Percentiles rank a stretch among this genome's conserved stretches.
phyloP scores from a whole-genome alignment of 2,888 invertebrate species.

The Lamellibrachia satsuma region DNA sequence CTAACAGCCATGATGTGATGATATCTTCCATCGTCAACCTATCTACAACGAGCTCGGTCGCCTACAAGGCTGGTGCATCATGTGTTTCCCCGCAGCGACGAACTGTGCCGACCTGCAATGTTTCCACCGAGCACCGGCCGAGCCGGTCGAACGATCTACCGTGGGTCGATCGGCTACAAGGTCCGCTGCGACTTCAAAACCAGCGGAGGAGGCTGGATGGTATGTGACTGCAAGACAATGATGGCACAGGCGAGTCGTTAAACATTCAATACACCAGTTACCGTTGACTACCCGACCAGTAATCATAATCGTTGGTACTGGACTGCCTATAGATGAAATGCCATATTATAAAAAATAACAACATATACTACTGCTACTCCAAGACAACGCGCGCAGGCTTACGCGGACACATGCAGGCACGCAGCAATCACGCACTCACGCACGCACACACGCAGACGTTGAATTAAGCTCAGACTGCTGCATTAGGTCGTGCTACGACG shows the following conservation, averaged over 20 bases:
- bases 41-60: background rate
- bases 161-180: background rate
- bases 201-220: background rate
- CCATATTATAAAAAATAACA: background rate
- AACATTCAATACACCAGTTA: background rate
- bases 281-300: too few relatives aligned
- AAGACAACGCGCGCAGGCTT: too few relatives aligned
- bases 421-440: too few relatives aligned
- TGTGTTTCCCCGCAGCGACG: background rate
- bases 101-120: background rate
- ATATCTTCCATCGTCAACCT: background rate
- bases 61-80: background rate
- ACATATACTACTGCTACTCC: background rate
- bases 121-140: background rate
- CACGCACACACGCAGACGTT: background rate
- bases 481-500: background rate
- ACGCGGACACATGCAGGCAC: too few relatives aligned
- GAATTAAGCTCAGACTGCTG: background rate
- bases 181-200: background rate
- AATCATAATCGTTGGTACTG: too few relatives aligned
- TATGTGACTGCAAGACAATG: background rate
- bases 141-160: background rate
- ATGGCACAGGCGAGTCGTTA: too few relatives aligned
- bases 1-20: too few relatives aligned
- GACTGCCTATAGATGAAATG: too few relatives aligned